Evolutionary conservation across 2,113 vertebrate genomes (phyloP), one percentile per base, ranked within the genome.

Genomic region (Melierax canorus): DNA sequence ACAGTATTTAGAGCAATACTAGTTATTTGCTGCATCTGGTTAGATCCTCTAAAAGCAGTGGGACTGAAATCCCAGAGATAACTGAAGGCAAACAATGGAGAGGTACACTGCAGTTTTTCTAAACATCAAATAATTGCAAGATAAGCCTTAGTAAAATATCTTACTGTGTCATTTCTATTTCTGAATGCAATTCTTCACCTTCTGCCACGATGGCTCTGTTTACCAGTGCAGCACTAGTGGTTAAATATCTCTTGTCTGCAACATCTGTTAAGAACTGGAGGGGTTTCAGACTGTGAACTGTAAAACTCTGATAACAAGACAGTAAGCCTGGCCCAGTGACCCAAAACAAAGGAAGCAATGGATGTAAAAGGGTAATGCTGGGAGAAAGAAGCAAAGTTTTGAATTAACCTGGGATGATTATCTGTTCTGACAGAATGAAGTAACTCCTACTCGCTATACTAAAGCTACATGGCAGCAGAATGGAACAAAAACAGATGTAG

Each of bases 401-500:
- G 94, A 97, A 94, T 97, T 96, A 97, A 85, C 86, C 92, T 55
- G 86, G 88, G 94, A 97, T 97, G 98, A 88, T 98, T 76, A 98
- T 98, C 92, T 95, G 96, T 97, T 98, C 97, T 99, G 98, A 99
- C 98, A 99, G 98, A 90, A 96, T 90, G 96, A 98, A 98, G 96
- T 94, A 97, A 96, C 97, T 98, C 97, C 95, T 96, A 74, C 97
- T 93, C 7, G 0, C 90, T 32, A 12, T 56, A 81, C 84, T 92
- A 76, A 76, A 90, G 97, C 98, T 97, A 26, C 51, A 4, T 48
- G 93, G 96, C 97, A 97, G 97, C 92, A 95, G 94, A 83, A 97
- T 9, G 53, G 92, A 95, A 94, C 90, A 96, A 69, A 94, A 87
- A 85, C 97, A 98, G 98, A 96, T 97, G 73, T 21, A 94, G 89